Conservation (phyloP, 2,113 vertebrate genomes). For the Chlamydotis undulata region DNA sequence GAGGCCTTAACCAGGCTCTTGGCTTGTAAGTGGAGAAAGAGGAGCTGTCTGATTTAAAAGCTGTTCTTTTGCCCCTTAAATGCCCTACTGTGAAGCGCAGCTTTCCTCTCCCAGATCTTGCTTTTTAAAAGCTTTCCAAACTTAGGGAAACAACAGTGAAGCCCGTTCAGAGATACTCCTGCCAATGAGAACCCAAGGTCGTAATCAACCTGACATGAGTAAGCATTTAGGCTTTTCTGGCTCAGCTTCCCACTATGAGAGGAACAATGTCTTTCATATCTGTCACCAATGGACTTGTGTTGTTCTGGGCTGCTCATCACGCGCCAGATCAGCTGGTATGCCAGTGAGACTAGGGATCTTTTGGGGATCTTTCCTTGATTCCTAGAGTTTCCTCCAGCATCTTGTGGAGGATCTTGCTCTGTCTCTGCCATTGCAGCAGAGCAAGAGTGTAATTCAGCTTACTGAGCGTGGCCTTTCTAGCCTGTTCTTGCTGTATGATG, state of each 20-base stretch:
- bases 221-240: background rate
- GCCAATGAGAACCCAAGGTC: background rate
- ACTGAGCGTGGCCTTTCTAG: accelerated
- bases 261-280: background rate
- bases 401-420: background rate
- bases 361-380: background rate
- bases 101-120: background rate
- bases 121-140: background rate
- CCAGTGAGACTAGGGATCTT: background rate
- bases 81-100: background rate
- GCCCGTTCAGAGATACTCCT: background rate
- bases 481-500: background rate
- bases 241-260: background rate
- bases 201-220: background rate
- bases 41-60: background rate
- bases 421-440: background rate
- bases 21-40: background rate
- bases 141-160: background rate
- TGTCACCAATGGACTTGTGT: background rate
- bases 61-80: background rate
- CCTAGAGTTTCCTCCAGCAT: background rate
- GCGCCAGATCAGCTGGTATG: background rate
- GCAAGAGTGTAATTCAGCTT: background rate
- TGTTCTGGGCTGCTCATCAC: background rate
- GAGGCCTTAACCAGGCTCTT: background rate